phyloP scores from a whole-genome alignment of 2,888 invertebrate species.

The Acronicta leporina region DNA sequence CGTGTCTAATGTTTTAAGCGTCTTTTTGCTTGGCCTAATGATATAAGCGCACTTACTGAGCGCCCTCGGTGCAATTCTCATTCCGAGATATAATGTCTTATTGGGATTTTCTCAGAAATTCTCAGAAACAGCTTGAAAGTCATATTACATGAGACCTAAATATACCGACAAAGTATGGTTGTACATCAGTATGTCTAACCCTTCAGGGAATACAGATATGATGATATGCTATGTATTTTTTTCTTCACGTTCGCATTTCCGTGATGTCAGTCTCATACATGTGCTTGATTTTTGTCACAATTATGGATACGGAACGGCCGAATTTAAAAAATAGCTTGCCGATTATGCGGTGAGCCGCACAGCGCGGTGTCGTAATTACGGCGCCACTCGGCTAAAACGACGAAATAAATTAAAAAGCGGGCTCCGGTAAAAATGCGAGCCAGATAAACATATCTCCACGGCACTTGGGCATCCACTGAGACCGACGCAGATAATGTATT shows the following conservation, averaged over 20 bases:
- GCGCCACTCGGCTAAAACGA: conserved; percentile 83
- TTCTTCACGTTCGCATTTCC: conserved; percentile 55
- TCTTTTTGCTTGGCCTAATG: no score
- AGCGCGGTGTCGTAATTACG: conserved; percentile 79
- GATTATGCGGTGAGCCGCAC: conserved; percentile 75
- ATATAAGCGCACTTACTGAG: no score
- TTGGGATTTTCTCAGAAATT: no score
- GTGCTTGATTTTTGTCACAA: conserved; percentile 51
- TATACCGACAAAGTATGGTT: no score
- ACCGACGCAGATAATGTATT: conserved; percentile 81
- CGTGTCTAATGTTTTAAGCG: no score
- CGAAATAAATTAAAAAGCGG: conserved; percentile 86
- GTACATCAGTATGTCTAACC: no score
- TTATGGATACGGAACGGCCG: conserved; percentile 49
- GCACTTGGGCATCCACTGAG: conserved; percentile 78
- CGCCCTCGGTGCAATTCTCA: no score
- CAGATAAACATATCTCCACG: conserved; percentile 80
- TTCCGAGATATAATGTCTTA: no score
- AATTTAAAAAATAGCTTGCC: conserved; percentile 71
- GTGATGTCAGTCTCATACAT: conserved; percentile 61
- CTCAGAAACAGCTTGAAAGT: no score
- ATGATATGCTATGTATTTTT: conserved; percentile 10
- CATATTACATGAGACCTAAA: no score
- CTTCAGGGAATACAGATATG: no score
- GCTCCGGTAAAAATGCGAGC: conserved; percentile 79